These are phyloP conservation scores for Marronus borbonicus DNA, from an alignment of 2,888 invertebrate genomes.

Conservation along the genomic window DNA sequence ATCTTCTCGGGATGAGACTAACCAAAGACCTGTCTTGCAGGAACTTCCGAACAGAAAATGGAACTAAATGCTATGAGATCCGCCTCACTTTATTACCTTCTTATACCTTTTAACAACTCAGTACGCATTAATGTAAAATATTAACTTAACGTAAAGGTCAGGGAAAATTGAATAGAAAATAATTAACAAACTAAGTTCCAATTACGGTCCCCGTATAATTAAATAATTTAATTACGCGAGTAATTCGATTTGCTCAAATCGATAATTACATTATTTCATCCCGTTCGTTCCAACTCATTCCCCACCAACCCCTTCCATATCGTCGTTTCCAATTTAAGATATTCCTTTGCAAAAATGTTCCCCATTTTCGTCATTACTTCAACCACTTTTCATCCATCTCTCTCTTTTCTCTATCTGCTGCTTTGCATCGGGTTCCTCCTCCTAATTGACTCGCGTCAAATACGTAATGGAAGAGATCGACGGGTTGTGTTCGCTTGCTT, in stretches of 20 bases:
- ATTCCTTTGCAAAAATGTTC: slow-evolving; percentile 13
- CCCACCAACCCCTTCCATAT: background rate
- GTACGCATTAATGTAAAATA: background rate
- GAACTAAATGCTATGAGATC: no score
- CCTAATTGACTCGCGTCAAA: slow-evolving; percentile 35
- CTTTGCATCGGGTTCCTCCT: slow-evolving; percentile 3
- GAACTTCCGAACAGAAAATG: no score
- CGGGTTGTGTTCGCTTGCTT: background rate
- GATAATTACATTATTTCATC: slow-evolving; percentile 26
- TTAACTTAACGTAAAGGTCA: slow-evolving; percentile 4
- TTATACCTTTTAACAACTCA: no score
- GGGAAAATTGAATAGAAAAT: slow-evolving; percentile 17
- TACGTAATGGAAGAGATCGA: slow-evolving; percentile 13
- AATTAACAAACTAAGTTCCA: slow-evolving; percentile 30
- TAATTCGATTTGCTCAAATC: slow-evolving; percentile 25
- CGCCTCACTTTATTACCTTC: no score
- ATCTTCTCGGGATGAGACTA: no score
- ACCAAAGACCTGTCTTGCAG: no score
- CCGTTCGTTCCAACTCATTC: background rate
- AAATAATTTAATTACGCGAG: slow-evolving; percentile 3
- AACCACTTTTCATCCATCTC: background rate
- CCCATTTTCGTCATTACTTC: background rate
- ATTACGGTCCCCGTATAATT: slow-evolving; percentile 25
- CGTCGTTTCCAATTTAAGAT: slow-evolving; percentile 6
- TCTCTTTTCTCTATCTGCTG: background rate